Conservation (phyloP, 2,113 vertebrate genomes). For the Misgurnus anguillicaudatus region DNA sequence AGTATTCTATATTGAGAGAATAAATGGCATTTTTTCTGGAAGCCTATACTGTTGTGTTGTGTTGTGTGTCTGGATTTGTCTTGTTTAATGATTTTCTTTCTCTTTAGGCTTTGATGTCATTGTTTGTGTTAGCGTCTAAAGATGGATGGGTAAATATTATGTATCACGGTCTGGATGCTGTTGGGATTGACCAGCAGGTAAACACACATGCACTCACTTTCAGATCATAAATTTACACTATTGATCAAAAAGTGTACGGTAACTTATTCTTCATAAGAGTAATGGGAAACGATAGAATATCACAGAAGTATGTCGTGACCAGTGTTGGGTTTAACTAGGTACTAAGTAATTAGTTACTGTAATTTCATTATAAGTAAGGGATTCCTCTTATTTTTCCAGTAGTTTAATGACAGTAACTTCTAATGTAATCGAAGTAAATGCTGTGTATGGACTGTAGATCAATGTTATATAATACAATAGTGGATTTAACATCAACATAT, state of each 20-base stretch:
- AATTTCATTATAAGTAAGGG: no score
- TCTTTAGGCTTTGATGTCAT: constrained; percentile 84
- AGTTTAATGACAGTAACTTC: no score
- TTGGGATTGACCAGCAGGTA: constrained; percentile 87
- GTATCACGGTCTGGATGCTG: constrained; percentile 88
- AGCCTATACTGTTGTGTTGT: neutral
- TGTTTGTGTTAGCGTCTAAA: constrained; percentile 88
- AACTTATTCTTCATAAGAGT: no score
- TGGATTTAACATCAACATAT: no score
- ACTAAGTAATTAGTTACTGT: no score
- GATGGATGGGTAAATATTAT: constrained; percentile 92
- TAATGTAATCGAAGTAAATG: no score
- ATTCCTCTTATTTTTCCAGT: no score
- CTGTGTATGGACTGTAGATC: no score
- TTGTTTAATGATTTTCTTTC: neutral
- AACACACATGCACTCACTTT: neutral
- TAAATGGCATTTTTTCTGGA: neutral
- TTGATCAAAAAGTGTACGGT: no score
- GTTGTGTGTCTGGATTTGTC: neutral
- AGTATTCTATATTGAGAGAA: neutral
- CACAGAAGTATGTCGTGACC: no score
- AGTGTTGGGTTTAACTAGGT: no score
- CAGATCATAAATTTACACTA: neutral
- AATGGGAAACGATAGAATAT: neutral
- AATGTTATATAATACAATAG: no score